A percentile compares a stretch with the other conserved stretches of the same genome.
These are phyloP conservation scores for Ceriagrion tenellum DNA, from an alignment of 2,888 invertebrate species.

Conservation along the genomic window DNA sequence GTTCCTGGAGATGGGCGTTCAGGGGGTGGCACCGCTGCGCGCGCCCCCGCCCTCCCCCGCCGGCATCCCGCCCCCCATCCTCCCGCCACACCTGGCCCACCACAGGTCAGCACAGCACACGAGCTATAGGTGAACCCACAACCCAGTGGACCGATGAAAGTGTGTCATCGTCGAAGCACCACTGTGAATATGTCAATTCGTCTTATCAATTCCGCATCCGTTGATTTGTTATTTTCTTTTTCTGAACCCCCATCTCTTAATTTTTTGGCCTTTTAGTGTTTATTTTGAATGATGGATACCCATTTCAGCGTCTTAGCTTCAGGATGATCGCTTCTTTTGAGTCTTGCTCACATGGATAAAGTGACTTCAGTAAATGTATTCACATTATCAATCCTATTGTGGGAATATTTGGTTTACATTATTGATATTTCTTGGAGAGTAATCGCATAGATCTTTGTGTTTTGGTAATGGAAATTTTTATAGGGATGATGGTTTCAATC, in stretches of 20 bases:
- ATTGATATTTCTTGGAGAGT: too few relatives aligned
- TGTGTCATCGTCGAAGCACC: conserved; percentile 50
- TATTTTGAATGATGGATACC: neutral
- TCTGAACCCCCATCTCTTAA: neutral
- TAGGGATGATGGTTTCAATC: too few relatives aligned
- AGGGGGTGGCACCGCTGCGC: conserved; percentile 80
- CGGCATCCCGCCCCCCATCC: conserved; percentile 77
- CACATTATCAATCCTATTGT: too few relatives aligned
- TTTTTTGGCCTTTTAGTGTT: neutral
- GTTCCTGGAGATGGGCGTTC: conserved; percentile 69
- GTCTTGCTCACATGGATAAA: neutral
- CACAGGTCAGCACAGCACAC: conserved; percentile 66
- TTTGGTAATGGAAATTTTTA: too few relatives aligned
- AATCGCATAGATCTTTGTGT: too few relatives aligned
- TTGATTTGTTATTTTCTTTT: neutral
- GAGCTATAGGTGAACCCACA: conserved; percentile 62
- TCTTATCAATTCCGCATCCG: neutral
- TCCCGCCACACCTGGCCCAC: conserved; percentile 60
- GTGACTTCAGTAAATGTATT: too few relatives aligned
- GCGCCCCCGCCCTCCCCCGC: conserved; percentile 82
- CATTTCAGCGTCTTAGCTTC: neutral
- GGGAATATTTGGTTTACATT: too few relatives aligned
- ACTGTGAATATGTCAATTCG: conserved; percentile 57
- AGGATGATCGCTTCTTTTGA: neutral
- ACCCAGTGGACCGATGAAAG: conserved; percentile 57